Conservation (phyloP, 2,113 vertebrate species). For the Pluvialis apricaria region DNA sequence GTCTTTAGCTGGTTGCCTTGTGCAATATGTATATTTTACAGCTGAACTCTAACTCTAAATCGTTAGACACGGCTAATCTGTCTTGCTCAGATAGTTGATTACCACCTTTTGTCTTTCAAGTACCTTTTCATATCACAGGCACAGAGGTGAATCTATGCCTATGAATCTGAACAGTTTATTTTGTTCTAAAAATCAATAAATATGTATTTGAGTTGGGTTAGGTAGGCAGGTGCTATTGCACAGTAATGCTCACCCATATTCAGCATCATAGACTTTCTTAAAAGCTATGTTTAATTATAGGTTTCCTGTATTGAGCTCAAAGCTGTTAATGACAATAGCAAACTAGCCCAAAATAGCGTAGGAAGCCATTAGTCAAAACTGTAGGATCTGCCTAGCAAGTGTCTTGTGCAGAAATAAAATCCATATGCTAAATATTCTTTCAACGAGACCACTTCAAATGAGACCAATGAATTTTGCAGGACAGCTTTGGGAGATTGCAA, state of each 20-base stretch:
- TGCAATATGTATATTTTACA: conserved; percentile 65
- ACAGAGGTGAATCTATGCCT: conserved; percentile 35
- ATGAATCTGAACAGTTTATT: conserved; percentile 44
- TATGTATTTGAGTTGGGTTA: conserved; percentile 11
- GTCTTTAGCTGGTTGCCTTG: conserved; percentile 63
- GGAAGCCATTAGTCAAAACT: neutral
- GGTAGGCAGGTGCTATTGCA: conserved; percentile 48
- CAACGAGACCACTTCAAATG: neutral
- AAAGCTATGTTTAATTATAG: neutral
- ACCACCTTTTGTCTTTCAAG: conserved; percentile 52
- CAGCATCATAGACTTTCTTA: neutral
- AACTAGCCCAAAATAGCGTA: neutral
- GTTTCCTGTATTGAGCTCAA: neutral
- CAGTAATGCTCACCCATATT: conserved; percentile 31
- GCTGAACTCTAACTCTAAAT: conserved; percentile 65
- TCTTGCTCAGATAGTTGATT: conserved; percentile 59
- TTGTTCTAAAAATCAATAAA: conserved; percentile 42
- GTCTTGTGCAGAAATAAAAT: neutral
- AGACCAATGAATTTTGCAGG: neutral
- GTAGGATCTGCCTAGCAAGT: conserved; percentile 3
- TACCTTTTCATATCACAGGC: conserved; percentile 47
- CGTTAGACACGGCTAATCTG: conserved; percentile 34
- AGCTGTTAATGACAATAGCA: neutral
- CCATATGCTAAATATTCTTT: neutral
- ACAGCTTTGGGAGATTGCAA: neutral